These are phyloP conservation scores for Apolygus lucorum DNA, from an alignment of 1,140 invertebrate species.

Conservation along the genomic window DNA sequence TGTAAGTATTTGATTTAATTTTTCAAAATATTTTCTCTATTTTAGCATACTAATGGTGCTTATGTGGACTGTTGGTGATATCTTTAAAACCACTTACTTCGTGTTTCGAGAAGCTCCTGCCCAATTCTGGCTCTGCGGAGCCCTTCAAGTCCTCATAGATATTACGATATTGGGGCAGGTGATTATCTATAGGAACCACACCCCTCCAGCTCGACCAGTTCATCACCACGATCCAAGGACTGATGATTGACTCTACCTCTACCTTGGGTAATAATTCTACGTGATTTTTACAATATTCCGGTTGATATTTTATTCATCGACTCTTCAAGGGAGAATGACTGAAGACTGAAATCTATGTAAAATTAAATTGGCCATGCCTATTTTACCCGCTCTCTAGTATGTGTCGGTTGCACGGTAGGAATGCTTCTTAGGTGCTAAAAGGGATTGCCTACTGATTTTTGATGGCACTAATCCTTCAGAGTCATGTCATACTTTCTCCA, in stretches of 20 bases:
- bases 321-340: background rate
- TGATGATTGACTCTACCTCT: slow-evolving; percentile 29
- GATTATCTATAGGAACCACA: slow-evolving; percentile 36
- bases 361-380: too few species aligned
- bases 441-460: too few species aligned
- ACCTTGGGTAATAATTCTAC: slow-evolving; percentile 27
- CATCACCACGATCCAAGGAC: slow-evolving; percentile 21
- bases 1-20: too few species aligned
- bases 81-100: slow-evolving; percentile 97
- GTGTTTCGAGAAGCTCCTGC: slow-evolving; percentile 76
- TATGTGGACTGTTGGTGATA: slow-evolving; percentile 91
- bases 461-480: too few species aligned
- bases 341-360: background rate
- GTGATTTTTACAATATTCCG: background rate
- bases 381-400: too few species aligned
- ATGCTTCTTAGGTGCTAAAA: too few species aligned
- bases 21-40: slow-evolving; percentile 32
- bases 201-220: slow-evolving; percentile 13
- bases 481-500: too few species aligned
- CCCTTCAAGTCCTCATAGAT: slow-evolving; percentile 82
- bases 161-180: slow-evolving; percentile 76
- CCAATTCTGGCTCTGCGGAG: slow-evolving; percentile 94
- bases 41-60: slow-evolving; percentile 83
- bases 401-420: too few species aligned
- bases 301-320: background rate